These are phyloP conservation scores for Agyllia agylla DNA, from an alignment of 2,888 invertebrate species.

Conservation along the genomic window DNA sequence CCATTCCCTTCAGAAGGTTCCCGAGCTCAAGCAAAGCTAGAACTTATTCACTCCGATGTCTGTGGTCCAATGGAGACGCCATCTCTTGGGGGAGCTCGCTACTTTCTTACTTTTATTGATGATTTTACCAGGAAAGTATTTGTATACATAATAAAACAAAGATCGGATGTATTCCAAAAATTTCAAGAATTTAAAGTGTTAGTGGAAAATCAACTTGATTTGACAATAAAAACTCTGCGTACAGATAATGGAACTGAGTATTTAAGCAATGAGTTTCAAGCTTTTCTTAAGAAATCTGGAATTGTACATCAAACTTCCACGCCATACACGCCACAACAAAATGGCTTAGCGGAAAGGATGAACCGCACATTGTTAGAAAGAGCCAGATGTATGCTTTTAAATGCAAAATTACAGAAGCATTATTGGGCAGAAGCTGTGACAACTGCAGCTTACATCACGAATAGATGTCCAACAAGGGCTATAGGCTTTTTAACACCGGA, in stretches of 20 bases:
- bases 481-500: not conserved
- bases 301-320: not conserved
- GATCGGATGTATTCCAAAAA: not conserved
- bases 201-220: not conserved
- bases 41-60: not conserved
- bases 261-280: not conserved
- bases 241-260: not conserved
- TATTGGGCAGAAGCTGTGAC: not conserved
- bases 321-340: not conserved
- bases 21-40: not conserved
- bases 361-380: not conserved
- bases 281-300: not conserved
- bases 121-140: not conserved
- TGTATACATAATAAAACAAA: not conserved
- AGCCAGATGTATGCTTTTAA: not conserved
- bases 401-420: not conserved
- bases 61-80: not conserved
- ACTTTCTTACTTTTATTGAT: not conserved
- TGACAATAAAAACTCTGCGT: not conserved
- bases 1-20: not conserved
- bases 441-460: not conserved
- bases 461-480: not conserved
- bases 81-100: not conserved
- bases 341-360: not conserved
- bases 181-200: not conserved